phyloP scores from a whole-genome alignment of 2,888 invertebrate genomes.

The Anarsia innoxiella region DNA sequence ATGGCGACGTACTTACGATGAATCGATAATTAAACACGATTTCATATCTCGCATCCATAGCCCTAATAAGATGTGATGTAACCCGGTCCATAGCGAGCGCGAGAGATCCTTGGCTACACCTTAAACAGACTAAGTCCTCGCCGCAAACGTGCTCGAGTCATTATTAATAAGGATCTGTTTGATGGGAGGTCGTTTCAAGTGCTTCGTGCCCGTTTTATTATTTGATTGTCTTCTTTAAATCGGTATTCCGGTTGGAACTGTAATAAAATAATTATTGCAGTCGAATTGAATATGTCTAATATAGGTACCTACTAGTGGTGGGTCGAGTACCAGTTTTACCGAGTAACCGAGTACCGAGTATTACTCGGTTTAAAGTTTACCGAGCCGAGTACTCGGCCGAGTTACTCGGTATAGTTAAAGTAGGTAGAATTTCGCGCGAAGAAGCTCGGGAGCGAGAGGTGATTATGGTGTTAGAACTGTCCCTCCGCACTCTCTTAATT shows the following conservation, averaged over 20 bases:
- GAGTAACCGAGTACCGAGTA: too few species aligned
- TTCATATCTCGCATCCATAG: constrained; percentile 65
- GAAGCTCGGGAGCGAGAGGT: too few species aligned
- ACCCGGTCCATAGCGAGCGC: constrained; percentile 44
- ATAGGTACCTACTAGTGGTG: too few species aligned
- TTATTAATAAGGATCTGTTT: constrained; percentile 44
- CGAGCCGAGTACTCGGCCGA: too few species aligned
- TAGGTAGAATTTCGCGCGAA: too few species aligned
- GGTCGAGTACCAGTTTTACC: too few species aligned
- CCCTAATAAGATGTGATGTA: constrained; percentile 64
- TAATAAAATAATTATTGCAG: constrained; percentile 7
- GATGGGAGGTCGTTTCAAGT: constrained; percentile 50
- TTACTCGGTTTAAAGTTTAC: too few species aligned
- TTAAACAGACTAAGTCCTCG: constrained; percentile 43
- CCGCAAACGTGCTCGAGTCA: constrained; percentile 23
- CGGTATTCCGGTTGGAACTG: constrained; percentile 20
- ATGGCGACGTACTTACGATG: constrained; percentile 64
- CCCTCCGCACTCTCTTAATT: too few species aligned
- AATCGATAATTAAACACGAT: constrained; percentile 70
- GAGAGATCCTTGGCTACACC: constrained; percentile 46
- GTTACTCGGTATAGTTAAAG: too few species aligned
- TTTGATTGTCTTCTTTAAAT: constrained; percentile 47
- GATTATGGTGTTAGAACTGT: too few species aligned
- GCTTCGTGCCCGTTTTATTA: constrained; percentile 46
- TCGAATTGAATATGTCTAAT: constrained; percentile 9